Evolutionary conservation across 1,140 invertebrate species (phyloP).

Genomic region (Saccostrea echinata): DNA sequence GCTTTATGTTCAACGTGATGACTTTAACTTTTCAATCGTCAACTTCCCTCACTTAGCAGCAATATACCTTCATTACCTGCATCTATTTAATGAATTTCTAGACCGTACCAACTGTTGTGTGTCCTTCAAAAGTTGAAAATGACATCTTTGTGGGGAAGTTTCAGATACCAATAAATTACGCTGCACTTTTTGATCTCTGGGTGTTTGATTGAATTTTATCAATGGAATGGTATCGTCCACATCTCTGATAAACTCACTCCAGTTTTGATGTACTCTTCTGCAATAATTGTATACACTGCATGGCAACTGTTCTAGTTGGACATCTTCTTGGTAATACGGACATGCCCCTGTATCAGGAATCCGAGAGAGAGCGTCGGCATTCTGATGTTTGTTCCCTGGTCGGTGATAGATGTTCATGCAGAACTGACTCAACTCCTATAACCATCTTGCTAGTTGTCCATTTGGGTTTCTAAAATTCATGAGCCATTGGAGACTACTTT

Average conservation of each 20-base stretch:
- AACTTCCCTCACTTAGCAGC: too few relatives aligned
- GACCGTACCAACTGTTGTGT: too few relatives aligned
- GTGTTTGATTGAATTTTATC: too few relatives aligned
- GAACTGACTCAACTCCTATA: slow-evolving; percentile 50
- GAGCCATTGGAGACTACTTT: slow-evolving; percentile 47
- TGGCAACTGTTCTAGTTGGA: background rate
- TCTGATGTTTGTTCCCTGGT: slow-evolving; percentile 28
- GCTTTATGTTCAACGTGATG: too few relatives aligned
- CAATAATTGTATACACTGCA: background rate
- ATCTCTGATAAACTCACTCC: slow-evolving; percentile 12
- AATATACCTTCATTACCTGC: too few relatives aligned
- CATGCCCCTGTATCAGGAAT: background rate
- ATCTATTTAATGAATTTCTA: too few relatives aligned
- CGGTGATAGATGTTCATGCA: background rate
- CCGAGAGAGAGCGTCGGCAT: slow-evolving; percentile 8
- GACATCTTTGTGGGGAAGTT: too few relatives aligned
- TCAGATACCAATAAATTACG: too few relatives aligned
- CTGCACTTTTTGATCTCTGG: too few relatives aligned
- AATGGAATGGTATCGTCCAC: background rate
- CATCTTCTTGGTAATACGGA: background rate
- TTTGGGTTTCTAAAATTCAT: slow-evolving; percentile 55
- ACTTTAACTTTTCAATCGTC: too few relatives aligned
- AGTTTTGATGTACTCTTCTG: background rate
- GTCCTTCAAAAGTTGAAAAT: too few relatives aligned
- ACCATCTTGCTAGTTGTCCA: slow-evolving; percentile 67